Evolutionary conservation across 2,797 vertebrate species (phyloP), one percentile per base, ranked within the genome.

Genomic region (Rhinogobio ventralis): DNA sequence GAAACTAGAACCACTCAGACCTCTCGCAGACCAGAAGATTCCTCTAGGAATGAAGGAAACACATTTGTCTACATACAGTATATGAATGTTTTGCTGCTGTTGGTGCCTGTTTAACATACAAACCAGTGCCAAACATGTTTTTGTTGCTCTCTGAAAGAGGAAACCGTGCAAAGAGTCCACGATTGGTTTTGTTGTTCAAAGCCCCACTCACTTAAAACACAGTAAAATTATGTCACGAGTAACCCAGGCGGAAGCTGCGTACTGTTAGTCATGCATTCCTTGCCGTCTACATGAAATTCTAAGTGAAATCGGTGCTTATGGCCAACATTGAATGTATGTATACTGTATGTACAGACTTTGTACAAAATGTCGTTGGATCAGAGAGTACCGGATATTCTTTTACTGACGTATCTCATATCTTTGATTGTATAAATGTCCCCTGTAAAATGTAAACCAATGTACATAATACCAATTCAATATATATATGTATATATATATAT

Each of bases 281-380:
- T 94, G 93, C 91, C 91, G 94, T 94, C 93, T 45, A 90, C 86
- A 94, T 93, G 93, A 95, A 95, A 95, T 95, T 95, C 95, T 93
- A 93, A 91, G 92, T 76, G 66, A 86, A 93, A 93, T 93, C 93
- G 95, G 95, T 94, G 93, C 96, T 92, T 93, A 83, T 91, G 93
- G 93, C 95, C 95, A 94, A 95, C 96, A 97, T 96, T 98, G 97
- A 98, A 98, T 98, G 97, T 98, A 96, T 98, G 96, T 97, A 97
- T 96, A 98, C 68, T 79, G 76, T 85, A 79, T 85, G 77, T 73
- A 79, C 76, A 79, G 83, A 62, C 67, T 84, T 78, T 97, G 96
- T 93, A 95, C 96, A 96, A 76, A 91, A 92, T 84, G 96, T 95
- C 92, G 92, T 90, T 92, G 93, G 94, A 93, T 95, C 94, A 92